Evolutionary conservation across 2,113 vertebrate species (phyloP).

Genomic region (Bothrops jararaca): DNA sequence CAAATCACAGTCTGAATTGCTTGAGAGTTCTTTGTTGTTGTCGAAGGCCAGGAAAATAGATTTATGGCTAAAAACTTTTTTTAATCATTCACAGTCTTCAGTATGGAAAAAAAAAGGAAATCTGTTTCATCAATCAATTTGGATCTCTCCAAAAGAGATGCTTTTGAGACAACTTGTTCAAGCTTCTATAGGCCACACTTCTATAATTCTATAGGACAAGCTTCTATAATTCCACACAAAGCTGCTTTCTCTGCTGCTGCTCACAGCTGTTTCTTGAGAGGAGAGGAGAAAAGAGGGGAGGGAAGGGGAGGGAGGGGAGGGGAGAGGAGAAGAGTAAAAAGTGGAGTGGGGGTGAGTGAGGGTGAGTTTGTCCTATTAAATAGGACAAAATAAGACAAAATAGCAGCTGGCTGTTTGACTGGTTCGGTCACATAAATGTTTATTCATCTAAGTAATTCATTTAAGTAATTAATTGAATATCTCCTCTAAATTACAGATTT

Average conservation of each 20-base stretch:
- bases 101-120: neutral
- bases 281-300: neutral
- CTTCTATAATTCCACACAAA: neutral
- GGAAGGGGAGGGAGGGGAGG: rapidly evolving
- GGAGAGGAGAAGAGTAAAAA: neutral
- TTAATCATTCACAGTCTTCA: neutral
- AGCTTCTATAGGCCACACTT: neutral
- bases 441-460: neutral
- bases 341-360: neutral
- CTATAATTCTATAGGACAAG: neutral
- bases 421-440: neutral
- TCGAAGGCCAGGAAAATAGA: neutral
- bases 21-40: conserved; percentile 74
- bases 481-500: neutral
- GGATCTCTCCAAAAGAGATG: neutral
- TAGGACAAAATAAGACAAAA: neutral
- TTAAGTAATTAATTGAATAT: neutral
- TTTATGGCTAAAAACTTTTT: neutral
- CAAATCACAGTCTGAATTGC: conserved; percentile 23
- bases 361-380: neutral
- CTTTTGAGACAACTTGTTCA: neutral
- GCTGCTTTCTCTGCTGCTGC: neutral
- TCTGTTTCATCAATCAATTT: neutral
- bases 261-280: neutral
- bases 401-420: neutral